Evolutionary conservation across 2,888 invertebrate genomes (phyloP), one percentile per base, ranked within the genome.

Genomic region (Dicycla oo): DNA sequence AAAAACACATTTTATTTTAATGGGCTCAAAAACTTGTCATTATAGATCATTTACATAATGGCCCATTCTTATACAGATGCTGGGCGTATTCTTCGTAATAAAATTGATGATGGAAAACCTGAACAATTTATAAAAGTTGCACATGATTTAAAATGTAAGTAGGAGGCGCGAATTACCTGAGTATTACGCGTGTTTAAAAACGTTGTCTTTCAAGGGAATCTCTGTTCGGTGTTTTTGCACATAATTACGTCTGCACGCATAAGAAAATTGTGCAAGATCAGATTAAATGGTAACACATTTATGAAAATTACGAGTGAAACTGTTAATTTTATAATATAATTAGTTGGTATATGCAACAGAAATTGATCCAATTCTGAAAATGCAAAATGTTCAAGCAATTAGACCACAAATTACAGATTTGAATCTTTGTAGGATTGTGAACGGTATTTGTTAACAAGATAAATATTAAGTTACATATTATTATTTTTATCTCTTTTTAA

Each of bases 31-130:
- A 80, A 83, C 81, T 85, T 88, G 87, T 90, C 87, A 90, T 92
- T 92, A 91, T 81, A 69, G 73, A 69, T 87, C 75, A 92, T 92
- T 91, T 89, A 85, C 90, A 91, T 91, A 93, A 93, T 92, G 88
- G 86, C 73, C 88, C 86, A 91, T 91, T 91, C 88, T 91, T 90
- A 87, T 75, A 87, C 82, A 85, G 78, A 88, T 86, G 82, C 84
- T 89, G 87, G 88, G 89, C 85, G 88, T 86, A 85, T 81, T 86
- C 82, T 81, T 75, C 74, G 82, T 81, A 82, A 88, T 84, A 84
- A 88, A 85, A 88, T 88, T 81, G 87, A 88, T 87, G 73, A 69
- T 73, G 78, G 66, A 76, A 83, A 86, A 84, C 81, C 78, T 85
- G 82, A 80, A 86, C 76, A 85, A 84, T 85, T 87, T 82, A 83